Conservation (phyloP, 2,888 invertebrate genomes). For the Imbricaverruca yamaguchii region DNA sequence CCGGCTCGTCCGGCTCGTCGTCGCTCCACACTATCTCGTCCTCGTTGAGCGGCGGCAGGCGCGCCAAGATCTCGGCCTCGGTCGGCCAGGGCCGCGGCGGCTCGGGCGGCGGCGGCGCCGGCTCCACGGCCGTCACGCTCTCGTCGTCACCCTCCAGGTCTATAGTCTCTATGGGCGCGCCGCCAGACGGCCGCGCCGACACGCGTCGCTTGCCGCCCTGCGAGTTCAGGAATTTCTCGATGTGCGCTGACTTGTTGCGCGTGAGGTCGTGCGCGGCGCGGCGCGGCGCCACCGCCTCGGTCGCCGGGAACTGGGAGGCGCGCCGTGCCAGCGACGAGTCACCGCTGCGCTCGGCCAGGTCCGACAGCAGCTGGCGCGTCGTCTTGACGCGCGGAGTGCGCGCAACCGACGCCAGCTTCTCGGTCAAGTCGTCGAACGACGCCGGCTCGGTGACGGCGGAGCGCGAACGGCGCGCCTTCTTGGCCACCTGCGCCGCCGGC, state of each 20-base stretch:
- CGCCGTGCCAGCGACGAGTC: constrained; percentile 32
- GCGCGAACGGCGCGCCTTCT: constrained; percentile 17
- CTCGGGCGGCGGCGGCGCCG: constrained; percentile 4
- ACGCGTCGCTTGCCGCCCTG: constrained; percentile 28
- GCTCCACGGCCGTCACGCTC: not conserved
- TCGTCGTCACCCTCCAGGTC: constrained; percentile 30
- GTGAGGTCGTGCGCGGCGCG: constrained; percentile 35
- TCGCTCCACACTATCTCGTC: constrained; percentile 45
- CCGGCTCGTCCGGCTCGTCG: constrained; percentile 17
- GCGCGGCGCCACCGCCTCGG: constrained; percentile 29
- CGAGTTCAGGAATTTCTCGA: constrained; percentile 41
- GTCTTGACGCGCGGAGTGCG: constrained; percentile 56
- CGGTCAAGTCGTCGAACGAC: constrained; percentile 40
- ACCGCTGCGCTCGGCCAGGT: constrained; percentile 45
- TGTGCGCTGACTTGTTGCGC: constrained; percentile 42
- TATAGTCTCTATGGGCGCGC: constrained; percentile 30
- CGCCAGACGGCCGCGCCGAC: constrained; percentile 18
- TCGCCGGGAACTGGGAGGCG: constrained; percentile 31
- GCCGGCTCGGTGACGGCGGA: constrained; percentile 15
- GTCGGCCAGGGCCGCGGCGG: constrained; percentile 33
- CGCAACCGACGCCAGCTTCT: constrained; percentile 53
- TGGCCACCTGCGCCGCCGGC: constrained; percentile 1
- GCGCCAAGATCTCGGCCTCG: constrained; percentile 54
- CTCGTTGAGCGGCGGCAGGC: constrained; percentile 58
- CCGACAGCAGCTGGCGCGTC: constrained; percentile 71